Conservation (phyloP, 2,888 invertebrate genomes). For the Pilophorus perplexus region DNA sequence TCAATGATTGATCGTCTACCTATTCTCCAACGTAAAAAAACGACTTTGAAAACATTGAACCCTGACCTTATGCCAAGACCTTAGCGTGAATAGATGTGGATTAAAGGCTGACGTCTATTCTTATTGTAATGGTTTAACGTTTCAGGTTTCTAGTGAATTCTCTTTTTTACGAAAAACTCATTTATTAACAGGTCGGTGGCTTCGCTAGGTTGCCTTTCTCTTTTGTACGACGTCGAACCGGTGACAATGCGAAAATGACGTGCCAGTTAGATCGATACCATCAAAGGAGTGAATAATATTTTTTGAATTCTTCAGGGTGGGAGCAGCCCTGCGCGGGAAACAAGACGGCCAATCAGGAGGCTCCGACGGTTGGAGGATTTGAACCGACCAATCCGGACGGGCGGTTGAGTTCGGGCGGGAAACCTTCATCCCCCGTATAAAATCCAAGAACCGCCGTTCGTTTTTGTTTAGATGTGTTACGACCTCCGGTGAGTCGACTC, state of each 20-base stretch:
- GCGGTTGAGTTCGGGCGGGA: conserved; percentile 11
- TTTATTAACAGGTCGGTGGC: too few relatives aligned
- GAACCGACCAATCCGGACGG: conserved; percentile 8
- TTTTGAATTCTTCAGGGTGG: background rate
- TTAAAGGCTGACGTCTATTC: too few relatives aligned
- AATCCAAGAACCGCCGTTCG: conserved; percentile 5
- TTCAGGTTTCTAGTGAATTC: too few relatives aligned
- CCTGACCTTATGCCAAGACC: too few relatives aligned
- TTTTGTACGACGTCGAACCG: too few relatives aligned
- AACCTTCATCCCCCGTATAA: conserved; percentile 24
- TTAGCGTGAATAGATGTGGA: too few relatives aligned
- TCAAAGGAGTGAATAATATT: background rate
- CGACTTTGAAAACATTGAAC: too few relatives aligned
- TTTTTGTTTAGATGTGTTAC: conserved; percentile 26
- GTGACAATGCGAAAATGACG: background rate
- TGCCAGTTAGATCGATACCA: background rate
- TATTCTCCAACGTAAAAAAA: too few relatives aligned
- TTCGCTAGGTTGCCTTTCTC: too few relatives aligned
- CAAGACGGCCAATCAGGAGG: background rate
- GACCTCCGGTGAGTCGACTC: conserved; percentile 26
- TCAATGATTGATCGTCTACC: too few relatives aligned
- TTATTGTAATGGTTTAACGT: too few relatives aligned
- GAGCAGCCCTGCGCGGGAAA: conserved; percentile 8
- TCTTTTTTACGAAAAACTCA: too few relatives aligned
- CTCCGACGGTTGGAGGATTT: background rate